These are phyloP conservation scores for Kobus ellipsiprymnus DNA, from an alignment of 2,113 vertebrate genomes.

Conservation along the genomic window DNA sequence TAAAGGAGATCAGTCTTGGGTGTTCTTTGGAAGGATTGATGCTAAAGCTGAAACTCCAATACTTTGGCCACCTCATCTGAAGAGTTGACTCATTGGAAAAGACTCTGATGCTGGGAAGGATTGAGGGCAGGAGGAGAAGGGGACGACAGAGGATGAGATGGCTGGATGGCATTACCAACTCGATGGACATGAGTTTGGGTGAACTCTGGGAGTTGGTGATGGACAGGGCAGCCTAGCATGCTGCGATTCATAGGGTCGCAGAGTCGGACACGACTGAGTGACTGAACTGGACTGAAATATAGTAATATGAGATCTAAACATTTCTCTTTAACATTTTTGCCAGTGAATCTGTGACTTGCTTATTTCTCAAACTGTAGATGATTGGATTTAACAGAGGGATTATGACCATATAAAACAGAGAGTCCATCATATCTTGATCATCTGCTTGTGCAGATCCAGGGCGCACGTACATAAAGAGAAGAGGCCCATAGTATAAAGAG, in stretches of 20 bases:
- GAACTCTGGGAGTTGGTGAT: too few relatives aligned
- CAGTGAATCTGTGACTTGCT: slow-evolving; percentile 29
- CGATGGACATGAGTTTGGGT: too few relatives aligned
- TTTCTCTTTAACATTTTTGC: neutral
- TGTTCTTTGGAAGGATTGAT: too few relatives aligned
- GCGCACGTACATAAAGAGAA: slow-evolving; percentile 26
- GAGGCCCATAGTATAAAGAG: slow-evolving; percentile 26
- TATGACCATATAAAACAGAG: slow-evolving; percentile 4
- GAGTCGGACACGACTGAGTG: too few relatives aligned
- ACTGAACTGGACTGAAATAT: neutral
- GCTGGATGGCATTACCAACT: too few relatives aligned
- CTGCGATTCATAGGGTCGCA: fast-evolving
- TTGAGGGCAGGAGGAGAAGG: too few relatives aligned
- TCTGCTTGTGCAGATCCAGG: neutral
- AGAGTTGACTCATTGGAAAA: too few relatives aligned
- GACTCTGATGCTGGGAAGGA: too few relatives aligned
- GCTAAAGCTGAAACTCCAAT: too few relatives aligned
- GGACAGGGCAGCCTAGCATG: fast-evolving
- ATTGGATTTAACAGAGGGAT: slow-evolving; percentile 40
- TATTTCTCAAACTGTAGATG: slow-evolving; percentile 40
- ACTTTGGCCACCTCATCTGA: too few relatives aligned
- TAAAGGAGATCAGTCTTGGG: too few relatives aligned
- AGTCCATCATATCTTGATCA: slow-evolving; percentile 19
- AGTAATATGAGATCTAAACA: neutral
- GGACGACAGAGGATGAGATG: too few relatives aligned